These are phyloP conservation scores for Brenthis ino DNA, from an alignment of 2,888 invertebrate species.

Conservation along the genomic window DNA sequence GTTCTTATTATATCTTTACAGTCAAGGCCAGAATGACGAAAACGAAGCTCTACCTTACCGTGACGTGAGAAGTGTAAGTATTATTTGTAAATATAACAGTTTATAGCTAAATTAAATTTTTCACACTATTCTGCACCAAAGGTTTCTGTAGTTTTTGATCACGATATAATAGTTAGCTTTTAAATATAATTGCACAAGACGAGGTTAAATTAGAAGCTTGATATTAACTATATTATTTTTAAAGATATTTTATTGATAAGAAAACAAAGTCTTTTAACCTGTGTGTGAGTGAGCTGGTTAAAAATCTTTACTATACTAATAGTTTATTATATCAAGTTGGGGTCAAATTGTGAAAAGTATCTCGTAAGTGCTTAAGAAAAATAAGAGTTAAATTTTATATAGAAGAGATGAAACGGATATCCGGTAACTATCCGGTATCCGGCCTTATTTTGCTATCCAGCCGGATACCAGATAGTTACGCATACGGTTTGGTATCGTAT, in stretches of 20 bases:
- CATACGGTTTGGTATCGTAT: too few species aligned
- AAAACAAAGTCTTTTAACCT: not conserved
- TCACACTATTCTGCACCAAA: slow-evolving; percentile 19
- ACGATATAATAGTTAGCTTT: slow-evolving; percentile 8
- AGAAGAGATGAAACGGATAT: too few species aligned
- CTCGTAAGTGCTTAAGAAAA: not conserved
- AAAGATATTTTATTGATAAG: not conserved
- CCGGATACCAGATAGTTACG: too few species aligned
- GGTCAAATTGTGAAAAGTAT: not conserved
- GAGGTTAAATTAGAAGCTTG: not conserved
- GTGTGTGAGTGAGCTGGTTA: not conserved
- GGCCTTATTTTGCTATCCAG: too few species aligned
- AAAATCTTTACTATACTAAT: not conserved
- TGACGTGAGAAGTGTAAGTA: slow-evolving; percentile 92
- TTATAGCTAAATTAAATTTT: slow-evolving; percentile 16
- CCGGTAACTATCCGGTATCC: too few species aligned
- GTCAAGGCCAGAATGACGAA: slow-evolving; percentile 95
- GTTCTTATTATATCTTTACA: slow-evolving; percentile 64
- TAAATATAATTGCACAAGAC: not conserved
- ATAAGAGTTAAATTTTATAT: too few species aligned
- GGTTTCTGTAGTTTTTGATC: slow-evolving; percentile 1
- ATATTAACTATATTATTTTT: not conserved
- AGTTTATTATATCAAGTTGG: slow-evolving; percentile 8
- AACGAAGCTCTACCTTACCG: slow-evolving; percentile 92
- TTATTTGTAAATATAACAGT: slow-evolving; percentile 21